Conservation (phyloP, 2,113 vertebrate species). For the Chiloscyllium plagiosum region DNA sequence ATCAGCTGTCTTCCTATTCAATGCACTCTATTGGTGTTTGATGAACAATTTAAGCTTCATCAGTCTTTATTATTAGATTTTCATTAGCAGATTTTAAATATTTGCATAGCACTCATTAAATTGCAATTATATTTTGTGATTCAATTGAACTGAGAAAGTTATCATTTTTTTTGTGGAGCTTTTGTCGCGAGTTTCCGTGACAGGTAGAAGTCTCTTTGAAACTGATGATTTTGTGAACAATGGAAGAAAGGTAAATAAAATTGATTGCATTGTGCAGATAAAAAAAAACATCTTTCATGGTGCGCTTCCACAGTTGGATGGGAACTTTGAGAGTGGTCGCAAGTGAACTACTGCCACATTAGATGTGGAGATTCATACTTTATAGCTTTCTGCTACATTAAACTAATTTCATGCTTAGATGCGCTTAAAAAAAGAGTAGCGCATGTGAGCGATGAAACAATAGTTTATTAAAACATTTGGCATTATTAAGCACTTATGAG, state of each 20-base stretch:
- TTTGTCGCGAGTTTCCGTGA: slow-evolving; percentile 39
- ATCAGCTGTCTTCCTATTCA: background rate
- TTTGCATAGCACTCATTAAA: slow-evolving; percentile 23
- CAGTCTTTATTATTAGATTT: background rate
- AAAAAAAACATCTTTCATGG: slow-evolving; percentile 83
- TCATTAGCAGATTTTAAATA: slow-evolving; percentile 27
- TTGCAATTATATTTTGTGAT: slow-evolving; percentile 21
- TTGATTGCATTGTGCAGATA: slow-evolving; percentile 88
- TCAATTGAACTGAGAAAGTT: slow-evolving; percentile 18
- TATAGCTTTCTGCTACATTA: slow-evolving; percentile 99
- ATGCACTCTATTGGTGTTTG: background rate
- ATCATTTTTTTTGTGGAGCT: background rate
- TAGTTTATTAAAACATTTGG: slow-evolving; percentile 95
- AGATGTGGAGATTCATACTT: slow-evolving; percentile 95
- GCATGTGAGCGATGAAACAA: slow-evolving; percentile 88
- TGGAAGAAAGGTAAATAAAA: slow-evolving; percentile 82
- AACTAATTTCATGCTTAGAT: slow-evolving; percentile 99
- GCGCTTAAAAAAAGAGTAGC: slow-evolving; percentile 91
- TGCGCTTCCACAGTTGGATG: slow-evolving; percentile 89
- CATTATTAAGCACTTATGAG: slow-evolving; percentile 44
- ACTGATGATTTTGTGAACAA: slow-evolving; percentile 66
- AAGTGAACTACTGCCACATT: slow-evolving; percentile 89
- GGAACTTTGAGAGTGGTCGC: slow-evolving; percentile 80
- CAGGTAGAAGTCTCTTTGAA: slow-evolving; percentile 66
- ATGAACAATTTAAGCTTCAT: slow-evolving; percentile 21